Percentiles rank a stretch among this genome's conserved stretches.
Conservation (phyloP, 2,888 invertebrate genomes). For the Acrobeloides nanus region DNA sequence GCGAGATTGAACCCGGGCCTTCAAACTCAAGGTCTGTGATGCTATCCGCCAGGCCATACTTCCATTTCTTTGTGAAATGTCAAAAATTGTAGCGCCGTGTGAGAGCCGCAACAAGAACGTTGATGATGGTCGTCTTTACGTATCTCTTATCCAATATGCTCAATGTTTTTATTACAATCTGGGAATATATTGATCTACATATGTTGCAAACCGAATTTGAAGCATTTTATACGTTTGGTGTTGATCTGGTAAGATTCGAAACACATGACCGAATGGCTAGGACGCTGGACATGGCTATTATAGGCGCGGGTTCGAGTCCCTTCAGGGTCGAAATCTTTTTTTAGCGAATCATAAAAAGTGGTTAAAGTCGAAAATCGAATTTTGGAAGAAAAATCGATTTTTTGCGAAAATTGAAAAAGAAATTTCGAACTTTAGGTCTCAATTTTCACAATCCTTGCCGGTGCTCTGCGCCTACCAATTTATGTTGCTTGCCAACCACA, state of each 20-base stretch:
- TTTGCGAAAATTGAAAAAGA: neutral
- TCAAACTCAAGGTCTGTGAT: too few species aligned
- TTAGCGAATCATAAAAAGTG: too few species aligned
- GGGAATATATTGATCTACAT: slow-evolving; percentile 44
- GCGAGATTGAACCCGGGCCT: too few species aligned
- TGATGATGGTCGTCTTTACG: slow-evolving; percentile 41
- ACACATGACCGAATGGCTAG: too few species aligned
- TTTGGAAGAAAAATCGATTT: neutral
- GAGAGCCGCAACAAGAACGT: slow-evolving; percentile 40
- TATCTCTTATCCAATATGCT: slow-evolving; percentile 45
- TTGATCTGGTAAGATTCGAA: slow-evolving; percentile 33
- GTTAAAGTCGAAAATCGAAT: slow-evolving; percentile 1
- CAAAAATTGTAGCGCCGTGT: slow-evolving; percentile 29
- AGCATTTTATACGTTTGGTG: slow-evolving; percentile 43
- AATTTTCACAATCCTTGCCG: slow-evolving; percentile 38
- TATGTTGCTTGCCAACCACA: slow-evolving; percentile 39
- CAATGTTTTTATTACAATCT: slow-evolving; percentile 45
- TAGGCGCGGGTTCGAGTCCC: too few species aligned
- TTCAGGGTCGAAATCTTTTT: too few species aligned
- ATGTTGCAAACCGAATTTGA: slow-evolving; percentile 19
- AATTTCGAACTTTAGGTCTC: slow-evolving; percentile 17
- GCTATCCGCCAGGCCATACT: neutral
- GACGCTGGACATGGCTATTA: too few species aligned
- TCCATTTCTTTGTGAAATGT: neutral
- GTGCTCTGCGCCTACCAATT: slow-evolving; percentile 43